phyloP scores from a whole-genome alignment of 2,113 vertebrate species.

The Hippocampus guttulatus region DNA sequence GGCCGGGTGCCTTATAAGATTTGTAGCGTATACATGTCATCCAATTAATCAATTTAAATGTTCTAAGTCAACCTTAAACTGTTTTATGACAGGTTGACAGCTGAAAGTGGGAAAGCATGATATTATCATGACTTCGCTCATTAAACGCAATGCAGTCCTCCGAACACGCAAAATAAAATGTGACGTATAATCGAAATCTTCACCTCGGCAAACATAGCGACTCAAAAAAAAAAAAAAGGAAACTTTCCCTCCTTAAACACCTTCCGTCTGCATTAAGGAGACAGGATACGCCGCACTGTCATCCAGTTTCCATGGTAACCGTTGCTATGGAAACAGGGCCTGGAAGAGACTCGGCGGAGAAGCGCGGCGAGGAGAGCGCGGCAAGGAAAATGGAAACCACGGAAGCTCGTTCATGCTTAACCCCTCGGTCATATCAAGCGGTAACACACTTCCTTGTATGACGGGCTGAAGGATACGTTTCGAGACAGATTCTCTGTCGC shows the following conservation, averaged over 20 bases:
- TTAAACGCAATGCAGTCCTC: neutral
- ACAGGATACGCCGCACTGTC: conserved; percentile 68
- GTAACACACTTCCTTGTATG: neutral
- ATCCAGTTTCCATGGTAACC: conserved; percentile 78
- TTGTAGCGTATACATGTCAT: no score
- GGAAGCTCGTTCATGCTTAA: neutral
- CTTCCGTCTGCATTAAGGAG: conserved; percentile 43
- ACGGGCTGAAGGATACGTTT: neutral
- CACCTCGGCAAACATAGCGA: conserved; percentile 16
- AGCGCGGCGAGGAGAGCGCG: conserved; percentile 45
- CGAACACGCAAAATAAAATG: neutral
- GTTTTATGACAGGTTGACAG: no score
- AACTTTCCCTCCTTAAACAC: conserved; percentile 50
- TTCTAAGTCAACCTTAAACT: no score
- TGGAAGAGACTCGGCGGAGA: conserved; percentile 55
- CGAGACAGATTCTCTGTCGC: neutral
- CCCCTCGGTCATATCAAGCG: conserved; percentile 1
- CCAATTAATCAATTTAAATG: no score
- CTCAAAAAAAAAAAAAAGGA: conserved; percentile 4
- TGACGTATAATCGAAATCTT: neutral
- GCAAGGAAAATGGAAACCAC: conserved; percentile 13
- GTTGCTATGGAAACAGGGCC: conserved; percentile 77
- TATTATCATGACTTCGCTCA: neutral
- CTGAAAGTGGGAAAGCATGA: no score
- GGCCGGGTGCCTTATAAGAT: no score